Base-by-base conservation (phyloP, 37 sponge, comb jelly and placozoan genomes). In the Crambe crambe region DNA sequence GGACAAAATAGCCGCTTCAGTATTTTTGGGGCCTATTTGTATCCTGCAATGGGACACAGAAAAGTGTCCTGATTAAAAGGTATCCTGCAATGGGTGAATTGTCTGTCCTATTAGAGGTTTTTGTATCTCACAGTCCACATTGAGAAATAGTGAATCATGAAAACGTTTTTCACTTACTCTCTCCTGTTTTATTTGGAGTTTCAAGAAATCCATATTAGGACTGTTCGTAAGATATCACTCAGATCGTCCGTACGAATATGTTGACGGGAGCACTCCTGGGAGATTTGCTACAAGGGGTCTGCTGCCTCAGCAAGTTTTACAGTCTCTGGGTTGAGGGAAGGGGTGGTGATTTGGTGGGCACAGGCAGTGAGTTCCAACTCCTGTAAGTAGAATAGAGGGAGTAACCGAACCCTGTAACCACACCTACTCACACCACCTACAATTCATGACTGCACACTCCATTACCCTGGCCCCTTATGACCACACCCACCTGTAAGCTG, bases 331-430 rank as follows among this genome's bases (percentile, higher is more conserved):
- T 36, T 94, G 31, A 90, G 78, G 23, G 95, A 83, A n/a, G 88
- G 91, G 21, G 95, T 94, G 41, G 92, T 69, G 26, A 91, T 83
- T 31, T 88, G 88, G 38, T 94, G 95, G 21, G 90, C 91, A 36
- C 91, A 64, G 0, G 95, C 95, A 20, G 85, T 88, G 58, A 94
- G 58, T 66, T 94, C 95, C 30, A 94, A 58, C 44, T 94, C 95
- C 92, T 93, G 61, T 43, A 62, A 20, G 41, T 2, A 31, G 35
- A 65, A 51, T 51, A 15, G 9, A 51, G 54, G 54, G n/a, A n/a
- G n/a, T n/a, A n/a, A n/a, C n/a, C n/a, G n/a, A 51, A 51, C 15
- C 37, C 44, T 38, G 27, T 23, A 36, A 41, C 68, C 68, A 64
- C 47, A 78, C 78, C 32, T 67, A 38, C 31, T 25, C 43, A 78